A percentile compares a stretch with the other conserved stretches of the same genome.
These are phyloP conservation scores for Neodontobutis hainanensis DNA, from an alignment of 2,113 vertebrate genomes.

Conservation along the genomic window DNA sequence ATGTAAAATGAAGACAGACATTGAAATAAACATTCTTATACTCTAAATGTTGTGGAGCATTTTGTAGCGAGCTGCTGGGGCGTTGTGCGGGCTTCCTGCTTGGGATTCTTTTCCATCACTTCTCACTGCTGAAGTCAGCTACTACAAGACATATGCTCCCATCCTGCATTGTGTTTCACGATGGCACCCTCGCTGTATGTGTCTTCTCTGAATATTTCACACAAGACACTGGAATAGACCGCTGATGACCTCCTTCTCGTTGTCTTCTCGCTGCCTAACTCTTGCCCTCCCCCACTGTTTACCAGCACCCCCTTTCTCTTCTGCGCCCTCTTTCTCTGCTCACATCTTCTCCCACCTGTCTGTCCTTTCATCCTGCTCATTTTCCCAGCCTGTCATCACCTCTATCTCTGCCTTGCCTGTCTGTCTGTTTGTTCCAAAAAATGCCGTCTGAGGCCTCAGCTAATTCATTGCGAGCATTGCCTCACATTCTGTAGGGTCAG, in stretches of 20 bases:
- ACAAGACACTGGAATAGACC: constrained; percentile 57
- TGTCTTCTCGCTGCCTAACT: constrained; percentile 13
- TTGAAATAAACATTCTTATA: constrained; percentile 27
- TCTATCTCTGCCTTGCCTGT: constrained; percentile 41
- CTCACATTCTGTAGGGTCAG: constrained; percentile 73
- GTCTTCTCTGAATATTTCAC: constrained; percentile 69
- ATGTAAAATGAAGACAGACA: constrained; percentile 44
- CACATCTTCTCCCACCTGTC: constrained; percentile 53
- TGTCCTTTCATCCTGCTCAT: constrained; percentile 60
- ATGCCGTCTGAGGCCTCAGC: constrained; percentile 61
- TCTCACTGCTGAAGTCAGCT: constrained; percentile 43
- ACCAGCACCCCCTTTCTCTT: constrained; percentile 16
- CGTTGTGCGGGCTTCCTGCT: constrained; percentile 24
- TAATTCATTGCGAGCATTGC: constrained; percentile 76
- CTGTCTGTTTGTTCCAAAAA: constrained; percentile 60
- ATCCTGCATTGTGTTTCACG: constrained; percentile 35
- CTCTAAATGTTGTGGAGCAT: constrained; percentile 19
- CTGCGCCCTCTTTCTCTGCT: constrained; percentile 25
- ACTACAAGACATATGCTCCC: constrained; percentile 40
- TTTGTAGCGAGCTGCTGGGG: constrained; percentile 46
- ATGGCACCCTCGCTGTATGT: constrained; percentile 31
- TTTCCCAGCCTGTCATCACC: constrained; percentile 47
- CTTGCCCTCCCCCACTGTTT: constrained; percentile 48
- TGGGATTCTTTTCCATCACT: constrained; percentile 41
- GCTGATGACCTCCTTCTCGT: constrained; percentile 73